Evolutionary conservation across 2,888 invertebrate genomes (phyloP), one percentile per base, ranked within the genome.

Genomic region (Hypselothyrea guttata): DNA sequence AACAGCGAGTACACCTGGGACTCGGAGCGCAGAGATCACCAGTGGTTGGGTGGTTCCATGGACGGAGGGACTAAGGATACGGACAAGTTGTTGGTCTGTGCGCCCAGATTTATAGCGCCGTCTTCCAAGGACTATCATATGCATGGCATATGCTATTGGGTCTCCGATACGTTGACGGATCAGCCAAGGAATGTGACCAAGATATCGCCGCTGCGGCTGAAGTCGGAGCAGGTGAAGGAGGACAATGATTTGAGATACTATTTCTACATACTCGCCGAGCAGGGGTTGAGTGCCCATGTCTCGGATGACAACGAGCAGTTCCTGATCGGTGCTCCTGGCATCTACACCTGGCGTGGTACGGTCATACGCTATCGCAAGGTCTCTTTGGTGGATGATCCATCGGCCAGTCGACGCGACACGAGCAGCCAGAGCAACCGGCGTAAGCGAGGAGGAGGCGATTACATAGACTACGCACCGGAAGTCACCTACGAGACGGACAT

Each of bases 41-140:
- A 91, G 27, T 91, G 92, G 91, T 79, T 92, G 30, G 92, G 92
- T 1, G 91, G 89, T 1, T 86, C 91, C 0, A 90, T 92, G 79
- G 90, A 91, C 56, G 90, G 91, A 18, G 88, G 90, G 4, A 79
- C 88, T 9, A 77, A 73, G 22, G 89, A 89, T 18, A 86, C 85
- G 12, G 90, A 91, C 46, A 89, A 89, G 31, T 66, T 91, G 33
- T 83, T 91, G 35, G 91, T 90, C 0, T 90, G 90, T 59, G 90
- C 90, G 0, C 90, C 90, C 0, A 71, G 89, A 4, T 86, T 89
- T 13, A 74, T 87, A 28, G 84, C 89, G 0, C 84, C 88, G 13
- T 66, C 75, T 0, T 13, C 61, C 0, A 75, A 60, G 7, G 89
- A 90, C 45, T 89, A 89, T 44, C 78, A 90, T 7, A 71, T 90